These are phyloP conservation scores for Cancer borealis DNA, from an alignment of 2,888 invertebrate genomes.

Conservation along the genomic window DNA sequence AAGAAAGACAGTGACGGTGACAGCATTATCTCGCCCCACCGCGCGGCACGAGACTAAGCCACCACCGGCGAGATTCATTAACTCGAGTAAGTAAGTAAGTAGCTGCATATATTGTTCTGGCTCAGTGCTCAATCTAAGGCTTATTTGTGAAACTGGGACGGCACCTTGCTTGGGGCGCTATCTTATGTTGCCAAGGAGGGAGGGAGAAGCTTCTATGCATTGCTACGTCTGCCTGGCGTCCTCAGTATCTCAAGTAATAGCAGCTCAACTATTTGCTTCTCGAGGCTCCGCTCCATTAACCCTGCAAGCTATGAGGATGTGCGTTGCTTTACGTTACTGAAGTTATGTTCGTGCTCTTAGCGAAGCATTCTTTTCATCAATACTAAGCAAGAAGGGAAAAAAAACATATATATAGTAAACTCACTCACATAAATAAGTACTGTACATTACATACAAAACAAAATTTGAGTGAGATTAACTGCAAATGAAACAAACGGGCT, in stretches of 20 bases:
- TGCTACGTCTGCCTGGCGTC: not conserved
- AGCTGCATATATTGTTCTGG: not conserved
- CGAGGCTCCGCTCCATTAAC: not conserved
- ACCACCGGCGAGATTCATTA: not conserved
- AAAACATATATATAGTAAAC: not conserved
- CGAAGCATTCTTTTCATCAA: not conserved
- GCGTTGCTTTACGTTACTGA: not conserved
- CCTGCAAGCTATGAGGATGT: not conserved
- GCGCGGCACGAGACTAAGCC: not conserved
- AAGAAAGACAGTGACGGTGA: not conserved
- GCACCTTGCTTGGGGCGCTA: not conserved
- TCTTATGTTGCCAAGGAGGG: not conserved
- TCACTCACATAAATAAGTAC: not conserved
- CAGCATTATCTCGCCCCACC: not conserved
- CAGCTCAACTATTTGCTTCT: not conserved
- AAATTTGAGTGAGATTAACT: too few relatives aligned
- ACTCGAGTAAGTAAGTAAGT: not conserved
- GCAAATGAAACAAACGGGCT: too few relatives aligned
- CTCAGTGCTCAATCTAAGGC: conserved; percentile 4
- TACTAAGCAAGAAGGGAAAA: not conserved
- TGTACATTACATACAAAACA: too few relatives aligned
- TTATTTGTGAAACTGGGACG: conserved; percentile 49
- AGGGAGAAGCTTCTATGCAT: not conserved
- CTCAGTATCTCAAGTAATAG: not conserved
- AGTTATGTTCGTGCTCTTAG: not conserved